Evolutionary conservation across 1,140 invertebrate genomes (phyloP), one percentile per base, ranked within the genome.

Genomic region (Vanessa tameamea): DNA sequence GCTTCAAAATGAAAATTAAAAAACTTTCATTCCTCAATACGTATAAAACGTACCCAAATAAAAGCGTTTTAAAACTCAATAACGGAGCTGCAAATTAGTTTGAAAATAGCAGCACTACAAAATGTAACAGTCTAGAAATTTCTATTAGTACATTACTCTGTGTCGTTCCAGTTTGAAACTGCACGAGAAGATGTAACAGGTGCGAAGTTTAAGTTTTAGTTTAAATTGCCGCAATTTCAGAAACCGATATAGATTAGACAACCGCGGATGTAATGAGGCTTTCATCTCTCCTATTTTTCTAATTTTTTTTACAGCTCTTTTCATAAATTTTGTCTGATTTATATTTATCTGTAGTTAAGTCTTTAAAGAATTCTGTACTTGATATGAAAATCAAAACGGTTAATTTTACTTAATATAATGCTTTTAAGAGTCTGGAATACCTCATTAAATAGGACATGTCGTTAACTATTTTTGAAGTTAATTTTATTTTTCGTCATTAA

Each of bases 141-240:
- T 67, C 51, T 65, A 47, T 65, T 50, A 65, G 16, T n/a, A 31
- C 26, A 53, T 67, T 53, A 67, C 15, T 67, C 65, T 67, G 15
- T 47, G 47, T 23, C 47, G 26, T 31, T 16, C 23, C 26, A 67
- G 65, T 67, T 67, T 31, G 48, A 67, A 50, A 43, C 48, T 65
- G 48, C 37, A 43, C 16, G 9, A 31, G 48, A 16, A 55, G 53
- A 67, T 31, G 65, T 67, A 67, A 67, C 65, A 67, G 65, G 65
- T 67, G 65, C 26, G 23, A 53, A 67, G 13, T 67, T 37, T 67
- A 67, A 67, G 23, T 67, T 67, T 37, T 8, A 20, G 14, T 67
- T 23, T 37, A 67, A 53, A 67, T 67, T 53, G 65, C 65, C 48
- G 23, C 65, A 53, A 47, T 67, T 67, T 53, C 31, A 65, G 48